Conservation (phyloP, 2,113 vertebrate species). For the Capreolus pygargus region DNA sequence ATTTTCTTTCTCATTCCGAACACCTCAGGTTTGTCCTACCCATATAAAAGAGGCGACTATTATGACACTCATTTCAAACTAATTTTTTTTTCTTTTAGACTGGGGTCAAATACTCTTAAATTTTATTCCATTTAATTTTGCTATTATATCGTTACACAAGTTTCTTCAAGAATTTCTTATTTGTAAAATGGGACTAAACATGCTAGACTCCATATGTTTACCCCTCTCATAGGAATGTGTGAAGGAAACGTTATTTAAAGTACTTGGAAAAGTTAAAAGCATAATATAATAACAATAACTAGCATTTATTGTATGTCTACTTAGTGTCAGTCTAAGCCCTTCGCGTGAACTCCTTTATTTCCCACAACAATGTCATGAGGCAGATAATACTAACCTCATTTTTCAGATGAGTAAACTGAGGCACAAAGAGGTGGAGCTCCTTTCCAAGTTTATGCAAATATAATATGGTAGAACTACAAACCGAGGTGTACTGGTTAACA, state of each 20-base stretch:
- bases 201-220: background rate
- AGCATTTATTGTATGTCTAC: background rate
- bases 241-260: background rate
- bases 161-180: background rate
- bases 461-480: background rate
- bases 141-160: background rate
- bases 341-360: background rate
- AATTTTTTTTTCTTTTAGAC: background rate
- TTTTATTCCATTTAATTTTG: conserved; percentile 27
- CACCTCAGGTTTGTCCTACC: background rate
- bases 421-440: background rate
- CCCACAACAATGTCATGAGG: background rate
- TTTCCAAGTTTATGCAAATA: conserved; percentile 23
- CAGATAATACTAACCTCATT: background rate
- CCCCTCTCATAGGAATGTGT: background rate
- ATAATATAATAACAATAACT: background rate
- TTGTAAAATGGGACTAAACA: conserved; percentile 15
- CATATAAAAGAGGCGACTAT: background rate
- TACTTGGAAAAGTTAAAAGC: conserved; percentile 32
- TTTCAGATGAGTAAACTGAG: background rate
- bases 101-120: background rate
- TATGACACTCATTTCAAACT: background rate
- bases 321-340: background rate
- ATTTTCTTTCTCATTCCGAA: background rate
- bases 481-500: background rate